Evolutionary conservation across 2,888 invertebrate species (phyloP).

Genomic region (Cataglyphis rosenhaueri): DNA sequence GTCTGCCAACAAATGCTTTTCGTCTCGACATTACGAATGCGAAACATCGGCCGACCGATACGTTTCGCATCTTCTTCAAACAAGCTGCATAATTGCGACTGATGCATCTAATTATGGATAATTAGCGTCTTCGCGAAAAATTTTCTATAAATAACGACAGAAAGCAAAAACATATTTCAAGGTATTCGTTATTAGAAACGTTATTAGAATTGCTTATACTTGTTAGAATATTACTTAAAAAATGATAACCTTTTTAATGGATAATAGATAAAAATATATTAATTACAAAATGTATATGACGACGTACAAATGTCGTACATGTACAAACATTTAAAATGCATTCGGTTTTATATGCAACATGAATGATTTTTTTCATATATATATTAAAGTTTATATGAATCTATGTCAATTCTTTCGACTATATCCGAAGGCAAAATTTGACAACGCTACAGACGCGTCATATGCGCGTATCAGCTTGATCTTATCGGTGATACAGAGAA

Average conservation of each 20-base stretch:
- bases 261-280: not conserved
- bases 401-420: constrained; percentile 7
- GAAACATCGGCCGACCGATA: constrained; percentile 62
- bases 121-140: not conserved
- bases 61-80: constrained; percentile 34
- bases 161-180: not conserved
- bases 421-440: constrained; percentile 6
- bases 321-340: not conserved
- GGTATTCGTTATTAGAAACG: not conserved
- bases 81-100: constrained; percentile 24
- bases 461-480: not conserved
- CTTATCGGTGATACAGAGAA: constrained; percentile 8
- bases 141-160: not conserved
- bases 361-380: not conserved
- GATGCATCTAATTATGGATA: constrained; percentile 17
- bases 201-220: not conserved
- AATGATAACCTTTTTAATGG: not conserved
- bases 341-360: not conserved
- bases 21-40: constrained; percentile 63
- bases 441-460: not conserved
- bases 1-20: constrained; percentile 64
- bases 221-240: not conserved
- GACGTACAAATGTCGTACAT: no score
- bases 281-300: not conserved
- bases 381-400: constrained; percentile 1